phyloP scores from a whole-genome alignment of 2,797 vertebrate species.

The Sebastes minor region DNA sequence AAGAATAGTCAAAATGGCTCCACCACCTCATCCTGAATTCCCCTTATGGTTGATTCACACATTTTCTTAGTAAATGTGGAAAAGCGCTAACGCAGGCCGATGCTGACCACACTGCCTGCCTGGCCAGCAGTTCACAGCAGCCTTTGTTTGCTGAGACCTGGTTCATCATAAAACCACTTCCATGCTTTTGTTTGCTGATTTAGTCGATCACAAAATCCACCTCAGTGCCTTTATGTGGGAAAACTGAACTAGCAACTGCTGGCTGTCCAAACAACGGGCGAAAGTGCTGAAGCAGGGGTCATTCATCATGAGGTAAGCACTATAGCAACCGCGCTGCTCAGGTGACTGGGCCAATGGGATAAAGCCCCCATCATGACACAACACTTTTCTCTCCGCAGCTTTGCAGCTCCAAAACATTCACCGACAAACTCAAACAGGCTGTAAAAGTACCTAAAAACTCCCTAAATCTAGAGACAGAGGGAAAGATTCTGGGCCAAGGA shows the following conservation, averaged over 20 bases:
- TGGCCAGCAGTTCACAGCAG: slow-evolving; percentile 64
- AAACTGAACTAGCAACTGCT: slow-evolving; percentile 72
- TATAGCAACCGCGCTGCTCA: slow-evolving; percentile 63
- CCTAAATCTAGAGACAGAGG: background rate
- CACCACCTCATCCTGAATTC: background rate
- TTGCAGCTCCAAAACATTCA: slow-evolving; percentile 17
- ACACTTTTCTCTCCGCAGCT: slow-evolving; percentile 49
- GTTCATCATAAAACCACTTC: slow-evolving; percentile 77
- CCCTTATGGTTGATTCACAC: slow-evolving; percentile 10
- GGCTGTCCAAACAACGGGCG: slow-evolving; percentile 73
- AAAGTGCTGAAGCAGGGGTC: slow-evolving; percentile 81
- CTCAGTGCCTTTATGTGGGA: slow-evolving; percentile 75
- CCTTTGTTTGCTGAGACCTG: slow-evolving; percentile 74
- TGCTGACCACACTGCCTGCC: slow-evolving; percentile 66
- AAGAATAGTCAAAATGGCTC: background rate
- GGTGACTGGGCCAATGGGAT: slow-evolving; percentile 59
- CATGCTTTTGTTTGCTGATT: slow-evolving; percentile 80
- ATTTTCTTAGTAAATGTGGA: slow-evolving; percentile 46
- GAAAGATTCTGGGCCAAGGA: background rate
- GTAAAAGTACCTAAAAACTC: slow-evolving; percentile 11
- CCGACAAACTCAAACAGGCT: slow-evolving; percentile 14
- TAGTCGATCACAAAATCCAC: slow-evolving; percentile 73
- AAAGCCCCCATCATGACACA: slow-evolving; percentile 65
- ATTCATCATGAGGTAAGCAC: slow-evolving; percentile 75
- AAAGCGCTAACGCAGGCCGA: slow-evolving; percentile 40